Percentiles rank a stretch among this genome's conserved stretches.
These are phyloP conservation scores for Alfaro cultratus DNA, from an alignment of 2,797 vertebrate genomes.

Conservation along the genomic window DNA sequence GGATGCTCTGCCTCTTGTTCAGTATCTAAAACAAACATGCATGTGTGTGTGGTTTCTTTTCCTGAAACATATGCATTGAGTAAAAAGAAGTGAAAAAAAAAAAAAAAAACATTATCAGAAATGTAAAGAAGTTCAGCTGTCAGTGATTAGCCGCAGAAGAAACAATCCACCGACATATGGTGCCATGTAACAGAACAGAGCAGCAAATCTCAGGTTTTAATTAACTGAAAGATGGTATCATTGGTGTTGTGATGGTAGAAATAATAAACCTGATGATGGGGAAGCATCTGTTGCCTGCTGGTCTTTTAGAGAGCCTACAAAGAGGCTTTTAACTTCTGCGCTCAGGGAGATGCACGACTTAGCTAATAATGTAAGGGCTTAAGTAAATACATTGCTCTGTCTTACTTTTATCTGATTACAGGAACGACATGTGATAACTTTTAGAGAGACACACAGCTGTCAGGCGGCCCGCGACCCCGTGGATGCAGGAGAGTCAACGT, in stretches of 20 bases:
- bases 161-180: conserved; percentile 59
- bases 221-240: conserved; percentile 63
- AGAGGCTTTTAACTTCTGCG: conserved; percentile 51
- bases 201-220: conserved; percentile 63
- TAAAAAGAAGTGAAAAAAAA: background rate
- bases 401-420: conserved; percentile 67
- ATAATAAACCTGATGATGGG: conserved; percentile 53
- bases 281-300: conserved; percentile 53
- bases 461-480: conserved; percentile 57
- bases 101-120: background rate
- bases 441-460: conserved; percentile 62
- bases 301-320: conserved; percentile 53
- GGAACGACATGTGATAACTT: conserved; percentile 65
- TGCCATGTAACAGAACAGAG: conserved; percentile 50
- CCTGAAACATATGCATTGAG: background rate
- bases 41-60: too few relatives aligned
- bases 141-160: conserved; percentile 36
- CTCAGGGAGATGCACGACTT: conserved; percentile 44
- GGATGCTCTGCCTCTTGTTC: background rate
- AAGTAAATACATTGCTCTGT: conserved; percentile 58
- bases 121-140: background rate
- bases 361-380: conserved; percentile 47
- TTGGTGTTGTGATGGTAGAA: conserved; percentile 44
- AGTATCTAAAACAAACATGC: too few relatives aligned
- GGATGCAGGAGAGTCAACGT: conserved; percentile 57